Conservation (phyloP, 2,797 vertebrate species). For the Lepilemur septentrionalis region DNA sequence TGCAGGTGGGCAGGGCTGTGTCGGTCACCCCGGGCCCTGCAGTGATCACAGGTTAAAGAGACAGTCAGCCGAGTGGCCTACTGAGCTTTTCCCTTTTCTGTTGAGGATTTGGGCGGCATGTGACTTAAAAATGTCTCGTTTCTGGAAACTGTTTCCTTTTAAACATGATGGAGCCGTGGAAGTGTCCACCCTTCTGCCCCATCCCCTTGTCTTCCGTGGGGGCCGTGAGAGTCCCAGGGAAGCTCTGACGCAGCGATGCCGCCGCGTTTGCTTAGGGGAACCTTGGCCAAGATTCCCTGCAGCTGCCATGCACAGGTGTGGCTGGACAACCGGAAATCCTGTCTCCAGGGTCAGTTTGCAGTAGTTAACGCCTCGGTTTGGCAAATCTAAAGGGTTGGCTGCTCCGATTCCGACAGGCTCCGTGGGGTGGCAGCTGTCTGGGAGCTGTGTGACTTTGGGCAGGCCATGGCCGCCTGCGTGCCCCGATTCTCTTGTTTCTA, state of each 20-base stretch:
- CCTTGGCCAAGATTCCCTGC: background rate
- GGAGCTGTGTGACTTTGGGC: background rate
- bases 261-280: background rate
- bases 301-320: accelerated
- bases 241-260: too few relatives aligned
- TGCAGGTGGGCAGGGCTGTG: accelerated
- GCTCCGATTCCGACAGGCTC: background rate
- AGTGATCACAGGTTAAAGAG: background rate
- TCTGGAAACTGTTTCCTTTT: background rate
- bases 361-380: background rate
- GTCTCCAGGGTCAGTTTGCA: background rate
- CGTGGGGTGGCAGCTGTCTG: background rate
- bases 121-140: background rate
- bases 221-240: background rate
- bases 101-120: background rate
- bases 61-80: accelerated
- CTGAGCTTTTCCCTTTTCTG: background rate
- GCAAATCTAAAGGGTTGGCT: background rate
- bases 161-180: background rate
- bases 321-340: background rate
- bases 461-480: background rate
- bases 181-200: too few relatives aligned
- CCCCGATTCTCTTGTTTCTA: background rate
- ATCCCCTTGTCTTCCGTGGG: accelerated
- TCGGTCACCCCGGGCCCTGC: too few relatives aligned